A percentile compares a stretch with the other conserved stretches of the same genome.
Conservation (phyloP, 1,140 invertebrate species). For the Dendrolimus kikuchii region DNA sequence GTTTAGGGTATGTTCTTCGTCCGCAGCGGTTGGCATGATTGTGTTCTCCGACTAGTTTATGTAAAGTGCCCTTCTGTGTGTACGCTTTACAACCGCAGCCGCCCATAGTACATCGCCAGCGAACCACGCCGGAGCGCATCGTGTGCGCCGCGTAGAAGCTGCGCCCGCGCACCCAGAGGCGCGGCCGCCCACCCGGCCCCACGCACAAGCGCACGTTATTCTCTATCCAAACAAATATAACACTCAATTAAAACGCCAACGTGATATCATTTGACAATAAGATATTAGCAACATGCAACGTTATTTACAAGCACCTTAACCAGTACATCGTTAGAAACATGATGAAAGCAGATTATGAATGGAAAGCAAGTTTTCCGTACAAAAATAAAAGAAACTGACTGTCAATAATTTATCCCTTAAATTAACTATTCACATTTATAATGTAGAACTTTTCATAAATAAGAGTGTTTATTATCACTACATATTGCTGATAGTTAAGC, state of each 20-base stretch:
- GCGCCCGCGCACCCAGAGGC: slow-evolving; percentile 57
- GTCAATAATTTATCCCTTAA: too few relatives aligned
- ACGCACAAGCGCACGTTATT: slow-evolving; percentile 49
- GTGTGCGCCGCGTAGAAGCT: slow-evolving; percentile 65
- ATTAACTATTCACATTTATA: too few relatives aligned
- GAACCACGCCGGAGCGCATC: slow-evolving; percentile 58
- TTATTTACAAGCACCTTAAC: slow-evolving; percentile 1
- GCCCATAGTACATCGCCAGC: slow-evolving; percentile 64
- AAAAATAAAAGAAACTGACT: too few relatives aligned
- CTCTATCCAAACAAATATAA: slow-evolving; percentile 34
- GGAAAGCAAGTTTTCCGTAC: too few relatives aligned
- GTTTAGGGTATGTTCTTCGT: slow-evolving; percentile 12
- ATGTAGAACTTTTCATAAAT: too few relatives aligned
- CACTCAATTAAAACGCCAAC: not conserved
- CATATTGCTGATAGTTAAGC: too few relatives aligned
- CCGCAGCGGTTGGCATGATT: slow-evolving; percentile 49
- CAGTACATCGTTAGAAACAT: not conserved
- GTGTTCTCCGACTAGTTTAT: slow-evolving; percentile 59
- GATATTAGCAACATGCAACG: slow-evolving; percentile 12
- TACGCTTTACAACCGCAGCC: slow-evolving; percentile 64
- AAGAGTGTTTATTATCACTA: too few relatives aligned
- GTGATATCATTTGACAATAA: not conserved
- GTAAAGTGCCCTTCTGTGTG: slow-evolving; percentile 54
- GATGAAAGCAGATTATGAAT: not conserved
- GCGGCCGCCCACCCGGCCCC: slow-evolving; percentile 56